Evolutionary conservation across 2,113 vertebrate species (phyloP), one percentile per base, ranked within the genome.

Genomic region (Corythornis vintsioides): DNA sequence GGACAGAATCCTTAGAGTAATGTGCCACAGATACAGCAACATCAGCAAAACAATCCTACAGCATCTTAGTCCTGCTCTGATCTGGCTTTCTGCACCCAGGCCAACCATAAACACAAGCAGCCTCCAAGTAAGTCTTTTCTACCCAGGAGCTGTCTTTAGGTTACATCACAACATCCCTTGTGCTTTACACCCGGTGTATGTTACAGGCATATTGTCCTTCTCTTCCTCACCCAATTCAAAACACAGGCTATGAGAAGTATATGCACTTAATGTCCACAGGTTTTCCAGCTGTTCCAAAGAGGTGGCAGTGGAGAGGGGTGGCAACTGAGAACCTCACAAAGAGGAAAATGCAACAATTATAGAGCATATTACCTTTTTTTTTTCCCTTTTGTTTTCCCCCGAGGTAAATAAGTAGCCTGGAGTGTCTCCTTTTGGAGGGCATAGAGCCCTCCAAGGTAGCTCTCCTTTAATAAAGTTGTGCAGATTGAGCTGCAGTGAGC

Each of bases 391-490:
- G 47, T 48, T 48, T 48, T 48, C 47, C 47, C 47, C 47, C 6
- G 11, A 22, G 11, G 26, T 10, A 60, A 83, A 72, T 38, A 57
- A 0, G 2, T 18, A 52, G 22, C 9, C 45, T n/a, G 9, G 63
- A 3, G 6, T 6, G 8, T 6, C 9, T 13, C 11, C 11, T 5
- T 1, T 5, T 5, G 12, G 14, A 69, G n/a, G 16, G 29, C 1
- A 3, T 0, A 1, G 19, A 71, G 29, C 28, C 18, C 11, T 15
- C 17, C 43, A 25, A 42, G 38, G 38, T 50, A 50, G 50, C 14
- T 53, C 48, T 60, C 38, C 60, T 65, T 69, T 35, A 57, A 7
- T 25, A 10, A 65, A 63, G 16, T 8, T 19, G 14, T 11, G 15
- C n/a, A 52, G 73, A 50, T 1, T 31, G 42, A 90, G 38, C 47